Percentiles rank a stretch among this genome's conserved stretches.
phyloP scores from a whole-genome alignment of 2,888 invertebrate genomes.

The Latheticus oryzae region DNA sequence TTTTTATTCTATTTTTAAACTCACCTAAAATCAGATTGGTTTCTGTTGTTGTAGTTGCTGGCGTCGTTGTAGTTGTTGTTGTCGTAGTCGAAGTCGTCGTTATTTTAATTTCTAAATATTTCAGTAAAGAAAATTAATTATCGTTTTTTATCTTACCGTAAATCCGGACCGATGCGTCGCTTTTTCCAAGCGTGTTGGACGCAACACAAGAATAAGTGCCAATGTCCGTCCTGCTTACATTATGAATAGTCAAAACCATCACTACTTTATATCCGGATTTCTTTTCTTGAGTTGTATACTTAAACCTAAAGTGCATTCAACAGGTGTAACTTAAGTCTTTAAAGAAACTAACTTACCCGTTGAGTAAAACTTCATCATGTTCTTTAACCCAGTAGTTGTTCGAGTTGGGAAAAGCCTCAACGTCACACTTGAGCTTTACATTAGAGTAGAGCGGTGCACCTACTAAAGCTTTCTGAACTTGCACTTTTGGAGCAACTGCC shows the following conservation, averaged over 20 bases:
- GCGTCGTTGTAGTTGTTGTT: slow-evolving; percentile 54
- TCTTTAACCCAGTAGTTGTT: slow-evolving; percentile 76
- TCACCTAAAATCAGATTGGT: slow-evolving; percentile 55
- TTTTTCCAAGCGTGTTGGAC: slow-evolving; percentile 77
- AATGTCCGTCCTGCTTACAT: slow-evolving; percentile 72
- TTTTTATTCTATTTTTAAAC: slow-evolving; percentile 8
- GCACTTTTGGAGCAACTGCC: slow-evolving; percentile 74
- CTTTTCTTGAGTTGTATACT: slow-evolving; percentile 74
- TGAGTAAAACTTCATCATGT: slow-evolving; percentile 67
- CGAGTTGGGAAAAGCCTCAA: slow-evolving; percentile 74
- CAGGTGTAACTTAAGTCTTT: slow-evolving; percentile 13
- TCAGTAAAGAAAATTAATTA: not conserved
- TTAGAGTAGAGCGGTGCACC: slow-evolving; percentile 72
- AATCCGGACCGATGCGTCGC: slow-evolving; percentile 75
- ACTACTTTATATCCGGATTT: slow-evolving; percentile 73
- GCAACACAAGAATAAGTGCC: slow-evolving; percentile 79
- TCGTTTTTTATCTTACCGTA: slow-evolving; percentile 71
- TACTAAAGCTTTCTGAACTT: slow-evolving; percentile 72
- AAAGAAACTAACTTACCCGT: slow-evolving; percentile 61
- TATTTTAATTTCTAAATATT: slow-evolving; percentile 61
- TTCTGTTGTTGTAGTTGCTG: slow-evolving; percentile 52
- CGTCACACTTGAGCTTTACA: slow-evolving; percentile 72
- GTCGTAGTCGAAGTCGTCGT: slow-evolving; percentile 61
- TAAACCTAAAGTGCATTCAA: slow-evolving; percentile 68
- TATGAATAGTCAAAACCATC: slow-evolving; percentile 72